phyloP scores from a whole-genome alignment of 2,797 vertebrate genomes.

The Garrulus glandarius region DNA sequence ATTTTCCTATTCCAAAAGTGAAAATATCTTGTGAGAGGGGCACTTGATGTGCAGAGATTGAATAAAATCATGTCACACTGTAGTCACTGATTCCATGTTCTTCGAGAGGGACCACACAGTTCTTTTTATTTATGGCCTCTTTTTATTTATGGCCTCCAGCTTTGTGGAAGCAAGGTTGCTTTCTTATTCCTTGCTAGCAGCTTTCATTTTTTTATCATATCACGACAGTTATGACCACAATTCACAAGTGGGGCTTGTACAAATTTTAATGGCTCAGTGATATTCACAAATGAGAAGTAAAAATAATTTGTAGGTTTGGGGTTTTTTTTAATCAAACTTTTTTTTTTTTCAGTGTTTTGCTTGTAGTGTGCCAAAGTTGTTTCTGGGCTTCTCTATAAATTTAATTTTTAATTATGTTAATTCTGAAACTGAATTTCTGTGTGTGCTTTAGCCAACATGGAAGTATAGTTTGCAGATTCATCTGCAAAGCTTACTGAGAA shows the following conservation, averaged over 20 bases:
- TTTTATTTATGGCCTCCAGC: background rate
- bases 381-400: background rate
- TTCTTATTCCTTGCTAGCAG: background rate
- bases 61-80: background rate
- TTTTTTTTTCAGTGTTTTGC: background rate
- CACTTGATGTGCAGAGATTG: background rate
- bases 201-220: background rate
- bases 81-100: background rate
- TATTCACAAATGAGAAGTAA: background rate
- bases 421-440: background rate
- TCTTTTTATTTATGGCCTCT: background rate
- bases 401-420: background rate
- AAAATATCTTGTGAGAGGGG: background rate
- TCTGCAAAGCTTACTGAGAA: constrained; percentile 76
- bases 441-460: background rate
- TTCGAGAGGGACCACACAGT: constrained; percentile 14
- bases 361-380: background rate
- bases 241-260: background rate
- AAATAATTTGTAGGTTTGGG: background rate
- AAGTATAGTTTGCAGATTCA: constrained; percentile 40
- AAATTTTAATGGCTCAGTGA: background rate
- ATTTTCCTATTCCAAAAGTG: background rate
- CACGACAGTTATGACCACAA: background rate
- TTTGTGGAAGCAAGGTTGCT: constrained; percentile 52
- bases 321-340: rapidly evolving